These are phyloP conservation scores for Tiphia femorata DNA, from an alignment of 2,888 invertebrate genomes.

Conservation along the genomic window DNA sequence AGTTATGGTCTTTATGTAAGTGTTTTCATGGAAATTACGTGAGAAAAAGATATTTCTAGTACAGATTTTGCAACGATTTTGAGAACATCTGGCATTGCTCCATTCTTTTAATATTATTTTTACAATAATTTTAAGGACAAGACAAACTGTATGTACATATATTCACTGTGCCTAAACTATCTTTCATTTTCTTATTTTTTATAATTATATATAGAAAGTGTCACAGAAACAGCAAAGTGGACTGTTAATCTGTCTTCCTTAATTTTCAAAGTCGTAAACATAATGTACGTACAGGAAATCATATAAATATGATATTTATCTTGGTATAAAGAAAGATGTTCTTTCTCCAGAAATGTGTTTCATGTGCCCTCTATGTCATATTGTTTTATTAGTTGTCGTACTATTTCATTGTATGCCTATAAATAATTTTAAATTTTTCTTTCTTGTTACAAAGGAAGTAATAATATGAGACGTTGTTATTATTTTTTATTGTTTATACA, in stretches of 20 bases:
- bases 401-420: constrained; percentile 6
- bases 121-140: constrained; percentile 37
- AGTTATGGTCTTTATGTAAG: constrained; percentile 25
- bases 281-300: too few species aligned
- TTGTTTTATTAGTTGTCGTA: too few species aligned
- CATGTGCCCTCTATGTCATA: too few species aligned
- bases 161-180: constrained; percentile 33
- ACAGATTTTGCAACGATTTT: constrained; percentile 31
- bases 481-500: neutral
- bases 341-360: too few species aligned
- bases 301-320: too few species aligned
- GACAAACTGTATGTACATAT: constrained; percentile 35
- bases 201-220: too few species aligned
- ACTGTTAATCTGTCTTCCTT: too few species aligned
- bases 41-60: constrained; percentile 30
- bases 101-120: constrained; percentile 33
- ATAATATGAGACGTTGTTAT: too few species aligned
- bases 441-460: constrained; percentile 3
- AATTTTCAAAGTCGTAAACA: too few species aligned
- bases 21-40: constrained; percentile 17
- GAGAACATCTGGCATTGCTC: constrained; percentile 18
- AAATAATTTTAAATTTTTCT: constrained; percentile 16
- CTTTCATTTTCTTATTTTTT: constrained; percentile 20
- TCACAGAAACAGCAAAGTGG: too few species aligned
- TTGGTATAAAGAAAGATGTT: too few species aligned